Base-by-base conservation (phyloP, 2,797 vertebrate species). In the Neosilurus mollespiculum region DNA sequence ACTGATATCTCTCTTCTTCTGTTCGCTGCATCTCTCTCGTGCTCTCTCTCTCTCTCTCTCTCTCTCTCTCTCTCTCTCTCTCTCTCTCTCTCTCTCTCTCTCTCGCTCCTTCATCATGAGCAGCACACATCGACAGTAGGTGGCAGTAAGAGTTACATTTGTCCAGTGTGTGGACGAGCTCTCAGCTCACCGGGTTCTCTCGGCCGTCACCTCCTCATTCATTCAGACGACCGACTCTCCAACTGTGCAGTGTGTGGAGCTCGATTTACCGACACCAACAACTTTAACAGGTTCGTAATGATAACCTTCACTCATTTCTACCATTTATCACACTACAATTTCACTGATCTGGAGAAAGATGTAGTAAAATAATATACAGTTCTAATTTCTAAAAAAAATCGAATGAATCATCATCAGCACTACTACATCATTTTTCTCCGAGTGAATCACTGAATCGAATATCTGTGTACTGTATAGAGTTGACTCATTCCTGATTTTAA, bases 201-300 rank as follows among this genome's bases (percentile, higher is more conserved):
- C 30, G 98, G 98, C 73, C 95, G 97, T 67, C 98, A 99, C 92
- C 97, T 99, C 84, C 96, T 99, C 88, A 99, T 99, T 92, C 98
- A 99, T 93, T 98, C 98, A 0, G 97, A 98, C 90, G 97, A 99
- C 93, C 97, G 98, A 88, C 94, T 97, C 83, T 98, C 98, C 89
- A 98, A 99, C 94, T 99, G 98, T 82, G 98, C 98, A 2, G 97
- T 99, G 83, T 99, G 98, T 71, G 98, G 98, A 64, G 93, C 96
- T 37, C 96, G 93, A 88, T 99, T 99, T 91, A 98, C 97, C 86
- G 96, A 96, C 93, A 97, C 96, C 37, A 95, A 94, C 93, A 98
- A 97, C 51, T 97, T 99, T 86, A 96, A 98, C 95, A 98, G 98
- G 98, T 95, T 83, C 9, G n/a, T 64, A 64, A 64, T n/a, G 6